These are phyloP conservation scores for Meiosimyza platycephala DNA, from an alignment of 2,888 invertebrate species.

Conservation along the genomic window DNA sequence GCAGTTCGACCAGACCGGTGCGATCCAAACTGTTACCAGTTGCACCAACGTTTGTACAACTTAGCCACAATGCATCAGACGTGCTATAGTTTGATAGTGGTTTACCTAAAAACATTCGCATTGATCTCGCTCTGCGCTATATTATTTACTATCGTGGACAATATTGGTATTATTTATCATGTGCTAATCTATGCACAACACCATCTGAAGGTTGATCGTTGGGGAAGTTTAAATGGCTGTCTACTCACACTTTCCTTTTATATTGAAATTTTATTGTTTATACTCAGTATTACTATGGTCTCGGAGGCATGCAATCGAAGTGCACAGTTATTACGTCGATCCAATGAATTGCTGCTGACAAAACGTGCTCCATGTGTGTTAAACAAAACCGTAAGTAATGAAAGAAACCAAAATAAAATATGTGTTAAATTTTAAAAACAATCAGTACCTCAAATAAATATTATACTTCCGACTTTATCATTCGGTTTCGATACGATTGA, in stretches of 20 bases:
- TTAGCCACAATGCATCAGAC: constrained; percentile 43
- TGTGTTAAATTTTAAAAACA: too few species aligned
- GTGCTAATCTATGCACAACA: constrained; percentile 28
- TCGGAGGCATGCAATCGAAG: constrained; percentile 45
- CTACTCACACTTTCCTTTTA: constrained; percentile 35
- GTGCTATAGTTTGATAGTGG: constrained; percentile 40
- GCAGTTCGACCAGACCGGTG: too few species aligned
- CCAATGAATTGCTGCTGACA: too few species aligned
- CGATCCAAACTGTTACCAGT: too few species aligned
- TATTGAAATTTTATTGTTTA: constrained; percentile 35
- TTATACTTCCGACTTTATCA: too few species aligned
- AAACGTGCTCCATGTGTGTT: too few species aligned
- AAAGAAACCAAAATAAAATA: too few species aligned
- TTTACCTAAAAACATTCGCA: background rate
- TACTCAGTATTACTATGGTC: constrained; percentile 47
- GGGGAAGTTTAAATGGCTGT: constrained; percentile 36
- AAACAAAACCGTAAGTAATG: too few species aligned
- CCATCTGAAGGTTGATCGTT: constrained; percentile 27
- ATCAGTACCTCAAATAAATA: too few species aligned
- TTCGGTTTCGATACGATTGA: too few species aligned
- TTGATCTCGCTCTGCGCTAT: too few species aligned
- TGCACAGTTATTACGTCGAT: too few species aligned
- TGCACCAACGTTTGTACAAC: background rate
- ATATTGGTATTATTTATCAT: constrained; percentile 34
- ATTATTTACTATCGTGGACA: constrained; percentile 43